Evolutionary conservation across 1,140 invertebrate genomes (phyloP).

Genomic region (Marisa cornuarietis): DNA sequence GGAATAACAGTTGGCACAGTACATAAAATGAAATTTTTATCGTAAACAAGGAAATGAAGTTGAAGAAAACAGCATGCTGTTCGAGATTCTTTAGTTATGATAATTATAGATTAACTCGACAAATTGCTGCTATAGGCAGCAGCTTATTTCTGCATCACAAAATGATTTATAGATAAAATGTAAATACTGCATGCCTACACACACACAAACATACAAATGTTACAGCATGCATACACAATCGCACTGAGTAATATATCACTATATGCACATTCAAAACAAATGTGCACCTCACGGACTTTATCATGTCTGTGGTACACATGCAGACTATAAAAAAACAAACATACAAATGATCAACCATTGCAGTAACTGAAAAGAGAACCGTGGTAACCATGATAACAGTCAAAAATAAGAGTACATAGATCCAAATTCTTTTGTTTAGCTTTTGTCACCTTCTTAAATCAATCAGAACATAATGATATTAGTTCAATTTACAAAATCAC

Average conservation of each 20-base stretch:
- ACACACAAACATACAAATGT: neutral
- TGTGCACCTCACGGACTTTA: neutral
- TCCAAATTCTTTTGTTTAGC: too few relatives aligned
- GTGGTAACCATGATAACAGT: too few relatives aligned
- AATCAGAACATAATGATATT: too few relatives aligned
- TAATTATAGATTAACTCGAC: neutral
- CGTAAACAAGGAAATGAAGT: too few relatives aligned
- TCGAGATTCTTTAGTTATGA: neutral
- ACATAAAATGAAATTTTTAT: too few relatives aligned
- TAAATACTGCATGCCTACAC: neutral
- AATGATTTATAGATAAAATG: too few relatives aligned
- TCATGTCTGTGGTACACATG: neutral
- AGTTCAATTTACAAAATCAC: too few relatives aligned
- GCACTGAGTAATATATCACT: neutral
- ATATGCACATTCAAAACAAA: neutral
- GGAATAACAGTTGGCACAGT: too few relatives aligned
- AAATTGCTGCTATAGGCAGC: neutral
- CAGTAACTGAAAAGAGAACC: too few relatives aligned
- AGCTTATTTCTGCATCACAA: neutral
- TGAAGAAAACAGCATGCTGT: neutral
- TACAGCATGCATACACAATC: neutral
- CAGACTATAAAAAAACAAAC: neutral
- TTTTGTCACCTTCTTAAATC: too few relatives aligned
- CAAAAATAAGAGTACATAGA: too few relatives aligned
- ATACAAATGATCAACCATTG: too few relatives aligned